Evolutionary conservation across 2,888 invertebrate genomes (phyloP).

Genomic region (Drosophila koepferae): DNA sequence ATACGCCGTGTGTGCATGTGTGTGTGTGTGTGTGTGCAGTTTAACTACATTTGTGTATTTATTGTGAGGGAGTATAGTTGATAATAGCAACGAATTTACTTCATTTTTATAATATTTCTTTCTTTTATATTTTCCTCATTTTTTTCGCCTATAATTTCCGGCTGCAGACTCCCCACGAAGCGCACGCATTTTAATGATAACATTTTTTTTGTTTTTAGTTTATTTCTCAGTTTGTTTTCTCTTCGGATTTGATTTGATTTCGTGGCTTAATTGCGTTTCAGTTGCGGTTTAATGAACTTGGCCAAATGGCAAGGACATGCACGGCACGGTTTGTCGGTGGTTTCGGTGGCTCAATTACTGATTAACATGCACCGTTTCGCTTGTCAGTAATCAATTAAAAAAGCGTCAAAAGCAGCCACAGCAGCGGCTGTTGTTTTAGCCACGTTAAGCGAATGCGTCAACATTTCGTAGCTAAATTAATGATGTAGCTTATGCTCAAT

Average conservation of each 20-base stretch:
- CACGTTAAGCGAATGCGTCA: conserved; percentile 54
- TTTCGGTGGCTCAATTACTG: conserved; percentile 36
- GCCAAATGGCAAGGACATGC: conserved; percentile 59
- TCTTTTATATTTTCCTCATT: background rate
- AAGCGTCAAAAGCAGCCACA: conserved; percentile 11
- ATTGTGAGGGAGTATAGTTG: conserved; percentile 32
- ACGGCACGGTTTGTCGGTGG: conserved; percentile 37
- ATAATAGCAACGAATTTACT: conserved; percentile 34
- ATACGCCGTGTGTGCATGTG: conserved; percentile 32
- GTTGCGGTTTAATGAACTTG: conserved; percentile 54
- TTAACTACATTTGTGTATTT: conserved; percentile 41
- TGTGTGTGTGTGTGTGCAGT: conserved; percentile 22
- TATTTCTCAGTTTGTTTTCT: background rate
- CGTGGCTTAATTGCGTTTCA: conserved; percentile 44
- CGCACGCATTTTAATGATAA: conserved; percentile 56
- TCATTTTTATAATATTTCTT: conserved; percentile 6
- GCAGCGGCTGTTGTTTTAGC: conserved; percentile 31
- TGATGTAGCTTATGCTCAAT: conserved; percentile 38
- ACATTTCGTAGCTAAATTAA: conserved; percentile 48
- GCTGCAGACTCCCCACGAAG: conserved; percentile 42
- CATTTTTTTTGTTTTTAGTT: conserved; percentile 6
- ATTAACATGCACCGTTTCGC: conserved; percentile 55
- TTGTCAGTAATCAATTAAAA: conserved; percentile 67
- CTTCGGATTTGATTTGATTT: conserved; percentile 25
- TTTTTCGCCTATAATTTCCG: conserved; percentile 40